phyloP scores from a whole-genome alignment of 1,140 invertebrate species.

The Drosophila lacertosa region DNA sequence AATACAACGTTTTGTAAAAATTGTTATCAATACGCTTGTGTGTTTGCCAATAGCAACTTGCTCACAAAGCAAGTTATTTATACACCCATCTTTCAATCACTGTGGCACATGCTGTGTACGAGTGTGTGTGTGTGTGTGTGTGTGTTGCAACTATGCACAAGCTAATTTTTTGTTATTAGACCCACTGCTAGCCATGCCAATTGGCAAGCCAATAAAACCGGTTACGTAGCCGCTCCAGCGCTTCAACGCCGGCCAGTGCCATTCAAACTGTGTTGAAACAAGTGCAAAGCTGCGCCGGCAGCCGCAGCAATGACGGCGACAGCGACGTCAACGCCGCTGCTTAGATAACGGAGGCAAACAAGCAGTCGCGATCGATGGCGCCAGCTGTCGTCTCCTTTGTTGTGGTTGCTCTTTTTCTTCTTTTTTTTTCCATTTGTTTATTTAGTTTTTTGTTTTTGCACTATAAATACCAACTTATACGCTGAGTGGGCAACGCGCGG shows the following conservation, averaged over 20 bases:
- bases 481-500: not conserved
- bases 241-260: slow-evolving; percentile 2
- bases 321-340: slow-evolving; percentile 7
- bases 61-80: not conserved
- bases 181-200: slow-evolving; percentile 19
- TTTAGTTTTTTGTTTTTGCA: slow-evolving; percentile 8
- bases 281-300: slow-evolving; percentile 9
- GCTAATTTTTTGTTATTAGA: slow-evolving; percentile 5
- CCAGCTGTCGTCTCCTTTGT: slow-evolving; percentile 56
- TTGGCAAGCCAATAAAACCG: slow-evolving; percentile 29
- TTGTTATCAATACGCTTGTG: not conserved
- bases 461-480: slow-evolving; percentile 20
- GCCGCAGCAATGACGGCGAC: slow-evolving; percentile 5
- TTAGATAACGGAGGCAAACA: slow-evolving; percentile 66
- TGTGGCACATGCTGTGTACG: not conserved
- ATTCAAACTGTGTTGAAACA: slow-evolving; percentile 37
- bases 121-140: not conserved
- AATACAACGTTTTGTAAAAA: not conserved
- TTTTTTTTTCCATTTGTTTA: slow-evolving; percentile 2
- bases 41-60: not conserved
- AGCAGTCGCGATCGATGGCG: slow-evolving; percentile 55
- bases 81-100: not conserved
- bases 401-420: slow-evolving; percentile 6
- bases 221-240: slow-evolving; percentile 27
- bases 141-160: slow-evolving; percentile 9